A percentile compares a stretch with the other conserved stretches of the same genome.
These are phyloP conservation scores for Regulus satrapa DNA, from an alignment of 2,113 vertebrate species.

Conservation along the genomic window DNA sequence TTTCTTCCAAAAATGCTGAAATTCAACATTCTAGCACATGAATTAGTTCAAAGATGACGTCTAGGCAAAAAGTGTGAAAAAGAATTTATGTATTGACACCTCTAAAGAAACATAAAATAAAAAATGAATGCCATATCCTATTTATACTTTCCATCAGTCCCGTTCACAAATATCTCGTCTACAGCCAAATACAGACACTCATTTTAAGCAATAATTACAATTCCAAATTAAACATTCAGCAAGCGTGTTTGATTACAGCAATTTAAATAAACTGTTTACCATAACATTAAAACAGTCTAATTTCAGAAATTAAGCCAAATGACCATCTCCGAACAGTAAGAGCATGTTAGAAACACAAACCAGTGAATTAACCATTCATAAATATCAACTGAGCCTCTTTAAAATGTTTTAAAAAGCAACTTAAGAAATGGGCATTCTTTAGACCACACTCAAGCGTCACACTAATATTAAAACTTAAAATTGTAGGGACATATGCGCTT, in stretches of 20 bases:
- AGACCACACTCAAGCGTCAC: background rate
- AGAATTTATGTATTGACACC: background rate
- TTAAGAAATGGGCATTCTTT: background rate
- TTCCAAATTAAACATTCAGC: constrained; percentile 45
- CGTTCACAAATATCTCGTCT: constrained; percentile 25
- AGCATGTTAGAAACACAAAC: background rate
- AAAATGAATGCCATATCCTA: background rate
- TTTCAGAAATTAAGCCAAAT: constrained; percentile 42
- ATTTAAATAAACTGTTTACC: constrained; percentile 41
- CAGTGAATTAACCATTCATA: background rate
- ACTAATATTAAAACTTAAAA: background rate
- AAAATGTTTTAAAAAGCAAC: background rate
- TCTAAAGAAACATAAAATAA: background rate
- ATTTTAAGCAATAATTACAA: constrained; percentile 18
- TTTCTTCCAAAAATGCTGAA: background rate
- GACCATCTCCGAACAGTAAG: background rate
- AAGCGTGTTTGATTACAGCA: constrained; percentile 38
- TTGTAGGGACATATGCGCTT: background rate
- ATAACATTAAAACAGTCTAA: constrained; percentile 1
- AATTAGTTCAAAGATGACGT: background rate
- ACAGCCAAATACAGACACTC: background rate
- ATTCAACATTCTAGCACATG: background rate
- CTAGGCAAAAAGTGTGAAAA: background rate
- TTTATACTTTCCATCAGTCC: background rate
- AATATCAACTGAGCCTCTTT: background rate